Base-by-base conservation (phyloP, 53 echinoderm and acorn worm genomes). In the Luidia sarsii region DNA sequence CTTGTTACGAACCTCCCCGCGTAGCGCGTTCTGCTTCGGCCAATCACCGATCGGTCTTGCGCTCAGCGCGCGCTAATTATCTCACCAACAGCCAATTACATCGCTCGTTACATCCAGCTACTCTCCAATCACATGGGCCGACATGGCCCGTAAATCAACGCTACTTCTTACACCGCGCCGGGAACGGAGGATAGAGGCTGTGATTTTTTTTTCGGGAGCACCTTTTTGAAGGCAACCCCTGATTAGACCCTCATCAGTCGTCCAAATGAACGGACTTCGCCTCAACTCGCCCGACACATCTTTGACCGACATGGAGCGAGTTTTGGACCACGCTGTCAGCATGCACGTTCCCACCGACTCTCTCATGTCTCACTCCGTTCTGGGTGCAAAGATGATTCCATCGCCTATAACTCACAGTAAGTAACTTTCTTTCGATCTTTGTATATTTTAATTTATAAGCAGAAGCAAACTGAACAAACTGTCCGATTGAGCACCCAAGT, bases 381-480 rank as follows among this genome's bases (percentile, higher is more conserved):
- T 77, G n/a, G 30, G 77, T 22, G 73, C 64, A 14, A 84, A 84
- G 43, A 72, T 84, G 84, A 53, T 65, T 21, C 84, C 48, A 23
- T 84, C 84, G 4, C 84, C 84, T 1, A 68, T 84, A 25, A 73
- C 48, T 64, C 84, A 84, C 65, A 7, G 84, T 84, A 63, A 73
- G 84, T 84, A 48, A 51, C 25, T 24, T n/a, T n/a, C n/a, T n/a
- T 7, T 32, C 25, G 18, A 13, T 37, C 59, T 72, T n/a, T n/a
- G n/a, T n/a, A n/a, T 45, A 9, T 45, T 45, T 14, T 9, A 45
- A 45, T 45, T 45, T 9, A 45, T 9, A 9, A 45, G 14, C 14
- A 14, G 14, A 14, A 14, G 14, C 46, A 45, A 45, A 45, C 14
- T 45, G 46, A 45, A 45, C 46, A 9, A 45, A 45, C 14, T 45